Base-by-base conservation (phyloP, 2,113 vertebrate genomes). In the Puntigrus tetrazona region DNA sequence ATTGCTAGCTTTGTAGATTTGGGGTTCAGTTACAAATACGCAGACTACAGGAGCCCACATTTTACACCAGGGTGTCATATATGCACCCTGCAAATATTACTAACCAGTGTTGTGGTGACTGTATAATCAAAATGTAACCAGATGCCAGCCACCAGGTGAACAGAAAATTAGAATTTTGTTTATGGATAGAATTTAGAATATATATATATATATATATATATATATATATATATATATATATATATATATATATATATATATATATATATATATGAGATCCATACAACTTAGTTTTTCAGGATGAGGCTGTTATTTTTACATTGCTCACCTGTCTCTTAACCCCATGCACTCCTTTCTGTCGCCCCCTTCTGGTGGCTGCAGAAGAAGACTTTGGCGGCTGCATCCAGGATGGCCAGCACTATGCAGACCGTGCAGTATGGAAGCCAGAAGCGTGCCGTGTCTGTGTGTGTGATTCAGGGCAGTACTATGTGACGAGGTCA, bases 401-500 rank as follows among this genome's bases (percentile, higher is more conserved):
- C 92, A 92, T 96, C 90, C 96, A 97, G 93, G 92, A 95, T n/a
- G 96, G 94, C 90, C 95, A 95, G 90, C 92, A 86, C 88, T 98
- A 97, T 93, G 95, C 94, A 90, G 96, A 99, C 93, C 98, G 97
- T 92, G 97, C 98, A 92, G 97, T 99, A 63, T 99, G 97, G 98
- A 99, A 97, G 91, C 96, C 97, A 16, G 95, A 97, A 92, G 93
- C 95, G 80, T 99, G 98, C 95, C 95, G 89, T 45, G 97, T 99
- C 96, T 99, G 97, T 94, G 96, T 98, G 90, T 99, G 97, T 91
- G 97, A 98, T 95, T 95, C 93, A 85, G 97, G 89, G 93, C 92
- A 4, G 93, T 99, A 87, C 97, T 98, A 89, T 99, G 98, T 90
- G 97, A 99, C 88, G 96, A 97, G 63, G 96, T 98, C 92, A 93